phyloP scores from a whole-genome alignment of 1,140 invertebrate species.

The Meteorus sp. region DNA sequence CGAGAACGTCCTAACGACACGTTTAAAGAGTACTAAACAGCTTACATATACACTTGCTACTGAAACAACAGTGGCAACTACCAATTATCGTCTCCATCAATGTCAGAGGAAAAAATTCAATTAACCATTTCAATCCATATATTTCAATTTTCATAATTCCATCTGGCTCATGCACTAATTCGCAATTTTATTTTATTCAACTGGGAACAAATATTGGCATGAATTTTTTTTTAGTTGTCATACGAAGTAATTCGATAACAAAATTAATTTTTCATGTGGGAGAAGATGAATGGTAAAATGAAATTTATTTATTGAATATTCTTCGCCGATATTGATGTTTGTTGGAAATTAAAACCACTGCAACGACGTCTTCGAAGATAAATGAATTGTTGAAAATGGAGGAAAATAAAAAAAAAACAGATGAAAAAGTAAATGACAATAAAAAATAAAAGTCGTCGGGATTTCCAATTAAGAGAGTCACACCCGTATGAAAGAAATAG shows the following conservation, averaged over 20 bases:
- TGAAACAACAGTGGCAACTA: conserved; percentile 25
- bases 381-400: too few species aligned
- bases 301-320: too few species aligned
- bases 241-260: too few species aligned
- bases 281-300: too few species aligned
- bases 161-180: not conserved
- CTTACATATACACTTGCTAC: too few species aligned
- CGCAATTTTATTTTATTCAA: not conserved
- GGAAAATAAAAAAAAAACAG: too few species aligned
- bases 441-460: not conserved
- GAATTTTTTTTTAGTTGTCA: not conserved
- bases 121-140: conserved; percentile 11
- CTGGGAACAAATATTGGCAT: not conserved
- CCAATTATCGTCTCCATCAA: conserved; percentile 31
- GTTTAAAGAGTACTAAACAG: conserved; percentile 2
- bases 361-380: too few species aligned
- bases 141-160: not conserved
- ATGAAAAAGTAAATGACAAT: not conserved
- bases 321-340: too few species aligned
- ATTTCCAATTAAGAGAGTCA: conserved; percentile 19
- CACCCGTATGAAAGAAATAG: conserved; percentile 12
- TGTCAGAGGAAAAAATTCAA: conserved; percentile 31
- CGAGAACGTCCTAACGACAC: conserved; percentile 28
- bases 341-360: too few species aligned
- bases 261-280: too few species aligned